Evolutionary conservation across 2,797 vertebrate genomes (phyloP), one percentile per base, ranked within the genome.

Genomic region (Squalus acanthias): DNA sequence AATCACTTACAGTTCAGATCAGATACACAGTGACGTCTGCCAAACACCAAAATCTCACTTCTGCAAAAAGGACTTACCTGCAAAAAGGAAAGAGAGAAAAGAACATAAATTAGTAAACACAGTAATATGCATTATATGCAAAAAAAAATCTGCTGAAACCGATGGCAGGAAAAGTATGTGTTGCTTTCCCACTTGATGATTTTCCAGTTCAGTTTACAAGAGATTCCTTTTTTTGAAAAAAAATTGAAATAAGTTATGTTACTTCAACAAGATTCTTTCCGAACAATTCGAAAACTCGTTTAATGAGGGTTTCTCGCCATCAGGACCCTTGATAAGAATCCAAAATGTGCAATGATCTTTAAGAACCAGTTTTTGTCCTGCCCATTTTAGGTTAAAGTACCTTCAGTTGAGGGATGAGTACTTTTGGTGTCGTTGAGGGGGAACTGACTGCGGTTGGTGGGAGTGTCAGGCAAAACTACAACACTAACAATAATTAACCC

Each of bases 11-110:
- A 91, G 26, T 91, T 82, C 15, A 13, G 6, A 33, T n/a, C 29
- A n/a, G 29, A 10, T 65, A n/a, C 12, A 12, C 3, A 2, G 33
- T 20, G 7, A 65, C 57, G 10, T 65, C 57, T n/a, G 26, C 33
- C 9, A 33, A 91, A 91, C 57, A 91, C 33, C 33, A 26, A 63
- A 33, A 60, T 63, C 50, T 91, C 88, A 91, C 29, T 63, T 57
- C 26, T 63, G 57, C 8, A 92, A 92, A 87, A n/a, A 65, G 89
- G 60, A 4, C 89, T 92, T 92, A 92, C 89, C 89, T 92, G 89
- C 60, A 92, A 92, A 65, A 65, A 33, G 1, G 1, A 33, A 60
- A 46, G 39, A 46, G 39, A 29, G 50, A 91, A 29, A 63, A 26
- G 29, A 63, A 65, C 29, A 65, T n/a, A n/a, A 57, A 89, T 89